Conservation (phyloP, 2,888 invertebrate genomes). For the Galeopsomyia nigrocyanea region DNA sequence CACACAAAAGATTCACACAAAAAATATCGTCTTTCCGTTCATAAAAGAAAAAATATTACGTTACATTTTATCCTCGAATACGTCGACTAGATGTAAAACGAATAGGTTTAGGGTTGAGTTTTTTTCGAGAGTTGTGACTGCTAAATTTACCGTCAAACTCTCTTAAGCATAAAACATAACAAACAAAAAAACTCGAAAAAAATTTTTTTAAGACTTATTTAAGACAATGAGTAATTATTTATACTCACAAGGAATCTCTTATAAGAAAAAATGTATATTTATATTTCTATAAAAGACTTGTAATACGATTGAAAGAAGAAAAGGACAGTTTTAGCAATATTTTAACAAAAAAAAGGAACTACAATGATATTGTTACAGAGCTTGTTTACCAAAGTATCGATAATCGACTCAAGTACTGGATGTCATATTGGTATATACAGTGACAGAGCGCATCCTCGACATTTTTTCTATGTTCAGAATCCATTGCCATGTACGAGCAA, state of each 20-base stretch:
- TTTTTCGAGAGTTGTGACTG: too few relatives aligned
- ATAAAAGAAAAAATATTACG: too few relatives aligned
- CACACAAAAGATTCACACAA: neutral
- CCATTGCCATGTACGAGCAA: conserved; percentile 39
- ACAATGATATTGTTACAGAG: conserved; percentile 38
- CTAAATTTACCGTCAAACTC: too few relatives aligned
- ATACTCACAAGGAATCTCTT: conserved; percentile 26
- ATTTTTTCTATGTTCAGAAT: conserved; percentile 11
- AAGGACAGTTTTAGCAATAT: conserved; percentile 36
- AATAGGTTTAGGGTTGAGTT: too few relatives aligned
- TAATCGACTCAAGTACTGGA: conserved; percentile 25
- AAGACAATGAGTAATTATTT: neutral
- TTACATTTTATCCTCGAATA: too few relatives aligned
- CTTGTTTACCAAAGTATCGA: conserved; percentile 44
- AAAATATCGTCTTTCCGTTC: too few relatives aligned
- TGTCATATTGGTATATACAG: conserved; percentile 15
- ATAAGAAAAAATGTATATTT: conserved; percentile 31
- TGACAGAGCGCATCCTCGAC: conserved; percentile 21
- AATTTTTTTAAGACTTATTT: conserved; percentile 8
- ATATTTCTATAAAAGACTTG: conserved; percentile 42
- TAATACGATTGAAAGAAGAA: conserved; percentile 26
- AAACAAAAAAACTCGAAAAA: neutral
- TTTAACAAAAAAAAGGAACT: conserved; percentile 34
- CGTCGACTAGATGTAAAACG: too few relatives aligned
- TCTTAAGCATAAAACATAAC: too few relatives aligned